phyloP scores from a whole-genome alignment of 1,140 invertebrate species.

The Drosophila saltans region DNA sequence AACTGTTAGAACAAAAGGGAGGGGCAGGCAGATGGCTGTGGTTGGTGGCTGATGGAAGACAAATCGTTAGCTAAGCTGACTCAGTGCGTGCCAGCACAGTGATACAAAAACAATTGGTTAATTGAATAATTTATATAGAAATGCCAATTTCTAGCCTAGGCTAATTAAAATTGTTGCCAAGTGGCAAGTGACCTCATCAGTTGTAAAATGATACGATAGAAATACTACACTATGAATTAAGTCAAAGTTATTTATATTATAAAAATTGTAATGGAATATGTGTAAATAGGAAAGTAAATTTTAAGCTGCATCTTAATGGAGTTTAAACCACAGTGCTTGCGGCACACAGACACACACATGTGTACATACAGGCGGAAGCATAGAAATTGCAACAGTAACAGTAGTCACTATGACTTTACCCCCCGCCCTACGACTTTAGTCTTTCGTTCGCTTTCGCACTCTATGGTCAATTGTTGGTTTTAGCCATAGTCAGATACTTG shows the following conservation, averaged over 20 bases:
- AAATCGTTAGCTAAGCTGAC: conserved; percentile 72
- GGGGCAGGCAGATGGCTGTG: conserved; percentile 21
- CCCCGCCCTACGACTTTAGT: neutral
- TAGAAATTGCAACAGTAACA: conserved; percentile 5
- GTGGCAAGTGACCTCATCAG: conserved; percentile 1
- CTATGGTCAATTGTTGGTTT: conserved; percentile 8
- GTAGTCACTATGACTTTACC: neutral
- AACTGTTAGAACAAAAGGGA: conserved; percentile 46
- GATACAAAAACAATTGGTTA: conserved; percentile 22
- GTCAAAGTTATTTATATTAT: conserved; percentile 2
- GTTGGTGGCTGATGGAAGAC: too few relatives aligned
- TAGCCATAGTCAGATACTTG: neutral
- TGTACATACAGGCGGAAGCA: neutral
- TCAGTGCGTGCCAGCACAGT: conserved; percentile 60
- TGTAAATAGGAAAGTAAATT: too few relatives aligned
- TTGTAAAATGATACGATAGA: neutral
- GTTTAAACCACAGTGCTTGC: conserved; percentile 15
- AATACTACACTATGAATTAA: neutral
- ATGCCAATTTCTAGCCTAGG: neutral
- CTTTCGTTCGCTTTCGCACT: neutral
- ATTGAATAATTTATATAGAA: conserved; percentile 14
- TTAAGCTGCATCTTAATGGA: neutral
- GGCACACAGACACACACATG: conserved; percentile 8
- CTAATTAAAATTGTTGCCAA: conserved; percentile 16
- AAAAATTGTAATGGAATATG: too few relatives aligned